phyloP scores from a whole-genome alignment of 2,888 invertebrate genomes.

The Mylabris sibirica region DNA sequence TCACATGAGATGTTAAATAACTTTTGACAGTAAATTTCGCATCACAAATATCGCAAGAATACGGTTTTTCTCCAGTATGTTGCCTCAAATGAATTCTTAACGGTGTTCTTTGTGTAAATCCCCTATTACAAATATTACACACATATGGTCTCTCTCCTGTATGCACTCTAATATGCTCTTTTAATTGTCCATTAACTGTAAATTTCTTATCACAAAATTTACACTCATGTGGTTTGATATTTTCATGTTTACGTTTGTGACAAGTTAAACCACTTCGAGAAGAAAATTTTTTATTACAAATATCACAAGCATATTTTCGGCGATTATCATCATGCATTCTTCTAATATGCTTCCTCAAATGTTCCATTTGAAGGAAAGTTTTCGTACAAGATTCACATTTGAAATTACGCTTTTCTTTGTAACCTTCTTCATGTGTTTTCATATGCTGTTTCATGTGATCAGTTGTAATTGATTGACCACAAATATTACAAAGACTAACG shows the following conservation, averaged over 20 bases:
- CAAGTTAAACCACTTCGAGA: constrained; percentile 47
- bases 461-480: constrained; percentile 59
- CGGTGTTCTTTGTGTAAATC: constrained; percentile 62
- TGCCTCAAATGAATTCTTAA: constrained; percentile 57
- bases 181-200: constrained; percentile 35
- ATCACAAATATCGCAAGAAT: not conserved
- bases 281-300: constrained; percentile 48
- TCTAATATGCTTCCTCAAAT: constrained; percentile 45
- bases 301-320: constrained; percentile 40
- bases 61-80: constrained; percentile 43
- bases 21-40: constrained; percentile 42
- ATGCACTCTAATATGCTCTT: constrained; percentile 35
- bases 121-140: constrained; percentile 67
- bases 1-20: constrained; percentile 38
- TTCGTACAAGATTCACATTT: constrained; percentile 51
- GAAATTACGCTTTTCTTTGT: constrained; percentile 42
- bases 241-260: constrained; percentile 46
- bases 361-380: constrained; percentile 46
- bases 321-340: constrained; percentile 49
- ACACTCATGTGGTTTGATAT: constrained; percentile 23
- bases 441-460: constrained; percentile 42
- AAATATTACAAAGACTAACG: constrained; percentile 61
- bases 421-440: constrained; percentile 50
- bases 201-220: constrained; percentile 31
- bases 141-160: constrained; percentile 36